Percentiles rank a stretch among this genome's conserved stretches.
Evolutionary conservation across 2,797 vertebrate species (phyloP).

Genomic region (Coregonus suidteri): DNA sequence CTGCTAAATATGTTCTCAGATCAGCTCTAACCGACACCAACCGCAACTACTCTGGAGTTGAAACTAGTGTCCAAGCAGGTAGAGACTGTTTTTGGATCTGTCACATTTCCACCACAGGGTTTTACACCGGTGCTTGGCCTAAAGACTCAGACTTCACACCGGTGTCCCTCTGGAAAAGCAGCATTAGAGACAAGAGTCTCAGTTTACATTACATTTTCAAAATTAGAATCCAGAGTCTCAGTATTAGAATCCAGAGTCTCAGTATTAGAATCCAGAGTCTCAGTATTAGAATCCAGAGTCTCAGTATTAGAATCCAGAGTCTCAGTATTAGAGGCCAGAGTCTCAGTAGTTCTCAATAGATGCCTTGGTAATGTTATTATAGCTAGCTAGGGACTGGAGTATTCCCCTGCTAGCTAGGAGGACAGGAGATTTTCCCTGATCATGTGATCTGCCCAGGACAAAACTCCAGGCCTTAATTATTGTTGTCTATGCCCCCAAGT

Average conservation of each 20-base stretch:
- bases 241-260: neutral
- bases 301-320: neutral
- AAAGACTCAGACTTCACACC: slow-evolving; percentile 19
- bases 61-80: neutral
- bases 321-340: neutral
- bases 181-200: neutral
- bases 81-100: neutral
- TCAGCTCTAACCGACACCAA: neutral
- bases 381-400: neutral
- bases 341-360: slow-evolving; percentile 32
- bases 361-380: neutral
- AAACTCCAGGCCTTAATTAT: neutral
- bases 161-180: neutral
- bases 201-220: too few relatives aligned
- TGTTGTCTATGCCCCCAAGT: neutral
- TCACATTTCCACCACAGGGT: neutral
- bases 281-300: neutral
- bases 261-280: neutral
- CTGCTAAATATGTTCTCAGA: slow-evolving; percentile 9
- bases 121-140: neutral
- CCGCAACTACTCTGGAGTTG: neutral
- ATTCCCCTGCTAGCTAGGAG: too few relatives aligned
- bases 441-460: neutral
- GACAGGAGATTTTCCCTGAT: too few relatives aligned
- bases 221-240: neutral